Percentiles rank a stretch among this genome's conserved stretches.
phyloP scores from a whole-genome alignment of 2,797 vertebrate genomes.

The Anas georgica region DNA sequence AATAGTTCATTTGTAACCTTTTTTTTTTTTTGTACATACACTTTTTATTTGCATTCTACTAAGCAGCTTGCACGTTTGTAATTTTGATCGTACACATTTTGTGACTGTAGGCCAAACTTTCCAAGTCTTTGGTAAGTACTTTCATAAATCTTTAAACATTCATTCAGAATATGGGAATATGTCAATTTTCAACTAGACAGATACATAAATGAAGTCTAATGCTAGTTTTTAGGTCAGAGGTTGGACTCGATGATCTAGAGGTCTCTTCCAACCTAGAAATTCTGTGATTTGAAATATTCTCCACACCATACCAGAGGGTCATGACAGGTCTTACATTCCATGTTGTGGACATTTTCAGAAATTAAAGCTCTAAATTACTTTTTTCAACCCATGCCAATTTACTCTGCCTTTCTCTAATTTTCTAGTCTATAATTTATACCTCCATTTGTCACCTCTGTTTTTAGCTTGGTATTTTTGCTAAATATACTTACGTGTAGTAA shows the following conservation, averaged over 20 bases:
- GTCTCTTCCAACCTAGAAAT: no score
- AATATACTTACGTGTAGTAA: slow-evolving; percentile 1
- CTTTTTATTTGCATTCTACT: background rate
- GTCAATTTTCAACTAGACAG: background rate
- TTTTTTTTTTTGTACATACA: background rate
- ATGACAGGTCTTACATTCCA: background rate
- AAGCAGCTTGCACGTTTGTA: background rate
- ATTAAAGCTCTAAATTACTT: background rate
- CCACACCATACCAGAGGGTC: background rate
- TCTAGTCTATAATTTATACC: background rate
- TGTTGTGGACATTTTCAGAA: background rate
- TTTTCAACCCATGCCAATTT: background rate
- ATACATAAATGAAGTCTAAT: background rate
- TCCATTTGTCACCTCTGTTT: background rate
- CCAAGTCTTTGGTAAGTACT: background rate
- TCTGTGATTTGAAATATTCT: background rate
- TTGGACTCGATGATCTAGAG: no score
- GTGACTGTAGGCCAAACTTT: background rate
- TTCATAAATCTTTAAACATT: background rate
- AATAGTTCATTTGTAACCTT: background rate
- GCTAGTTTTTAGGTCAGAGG: background rate
- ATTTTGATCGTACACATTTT: background rate
- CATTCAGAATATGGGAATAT: background rate
- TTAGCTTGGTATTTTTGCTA: background rate
- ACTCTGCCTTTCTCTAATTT: background rate